phyloP scores from a whole-genome alignment of 2,888 invertebrate genomes.

The Norana najaformis region DNA sequence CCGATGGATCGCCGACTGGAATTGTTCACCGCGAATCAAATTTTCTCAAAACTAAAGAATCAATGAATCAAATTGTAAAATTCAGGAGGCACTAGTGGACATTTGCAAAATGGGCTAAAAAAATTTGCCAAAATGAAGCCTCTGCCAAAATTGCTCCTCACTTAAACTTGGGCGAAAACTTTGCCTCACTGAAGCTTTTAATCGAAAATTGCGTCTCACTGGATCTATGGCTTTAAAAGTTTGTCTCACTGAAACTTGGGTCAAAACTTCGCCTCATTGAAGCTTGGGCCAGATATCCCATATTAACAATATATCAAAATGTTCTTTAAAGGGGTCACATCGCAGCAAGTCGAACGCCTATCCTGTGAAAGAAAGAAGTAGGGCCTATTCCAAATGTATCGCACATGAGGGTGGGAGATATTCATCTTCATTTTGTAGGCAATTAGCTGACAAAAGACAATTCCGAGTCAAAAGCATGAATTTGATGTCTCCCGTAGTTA shows the following conservation, averaged over 20 bases:
- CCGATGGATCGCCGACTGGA: not conserved
- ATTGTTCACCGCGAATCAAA: not conserved
- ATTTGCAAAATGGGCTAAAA: not conserved
- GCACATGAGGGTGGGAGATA: not conserved
- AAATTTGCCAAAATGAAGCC: not conserved
- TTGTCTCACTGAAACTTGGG: not conserved
- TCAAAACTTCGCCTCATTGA: not conserved
- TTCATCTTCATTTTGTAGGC: not conserved
- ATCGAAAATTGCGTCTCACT: not conserved
- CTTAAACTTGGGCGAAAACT: not conserved
- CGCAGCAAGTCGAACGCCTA: not conserved
- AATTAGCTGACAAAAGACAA: not conserved
- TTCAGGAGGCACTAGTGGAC: not conserved
- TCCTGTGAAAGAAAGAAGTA: not conserved
- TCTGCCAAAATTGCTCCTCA: not conserved
- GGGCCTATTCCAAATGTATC: not conserved
- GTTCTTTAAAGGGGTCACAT: constrained; percentile 3
- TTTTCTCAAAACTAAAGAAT: not conserved
- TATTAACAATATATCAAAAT: not conserved
- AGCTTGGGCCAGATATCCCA: not conserved
- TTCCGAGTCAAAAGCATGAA: not conserved
- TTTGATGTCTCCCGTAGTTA: too few relatives aligned
- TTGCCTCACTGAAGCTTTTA: not conserved
- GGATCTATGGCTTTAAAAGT: not conserved
- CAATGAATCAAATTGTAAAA: not conserved